Evolutionary conservation across 2,888 invertebrate species (phyloP).

Genomic region (Dinocampus coccinellae): DNA sequence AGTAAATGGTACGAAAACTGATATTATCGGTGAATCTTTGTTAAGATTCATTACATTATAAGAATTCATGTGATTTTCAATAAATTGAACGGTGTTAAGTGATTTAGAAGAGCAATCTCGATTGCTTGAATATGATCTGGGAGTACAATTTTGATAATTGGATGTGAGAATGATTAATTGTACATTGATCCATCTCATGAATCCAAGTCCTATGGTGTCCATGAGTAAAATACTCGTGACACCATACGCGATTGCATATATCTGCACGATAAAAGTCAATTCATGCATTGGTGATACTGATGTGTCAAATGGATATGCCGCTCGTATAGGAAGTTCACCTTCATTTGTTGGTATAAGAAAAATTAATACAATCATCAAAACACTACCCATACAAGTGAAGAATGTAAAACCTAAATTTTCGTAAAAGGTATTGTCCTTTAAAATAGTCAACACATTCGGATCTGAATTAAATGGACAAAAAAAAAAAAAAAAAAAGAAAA

Average conservation of each 20-base stretch:
- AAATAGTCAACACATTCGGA: not conserved
- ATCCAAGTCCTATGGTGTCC: constrained; percentile 47
- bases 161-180: constrained; percentile 50
- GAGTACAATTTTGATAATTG: constrained; percentile 50
- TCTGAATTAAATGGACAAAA: constrained; percentile 11
- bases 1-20: constrained; percentile 34
- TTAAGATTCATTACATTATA: not conserved
- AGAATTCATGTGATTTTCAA: not conserved
- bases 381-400: constrained; percentile 46
- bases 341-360: constrained; percentile 51
- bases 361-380: constrained; percentile 49
- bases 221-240: constrained; percentile 54
- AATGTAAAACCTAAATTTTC: constrained; percentile 25
- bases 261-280: constrained; percentile 51
- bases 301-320: constrained; percentile 57
- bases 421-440: constrained; percentile 10
- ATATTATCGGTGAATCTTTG: constrained; percentile 7
- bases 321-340: constrained; percentile 55
- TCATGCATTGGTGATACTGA: constrained; percentile 48
- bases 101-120: not conserved
- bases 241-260: constrained; percentile 47
- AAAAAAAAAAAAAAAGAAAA: no score
- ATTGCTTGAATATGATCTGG: not conserved
- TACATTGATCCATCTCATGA: constrained; percentile 51
- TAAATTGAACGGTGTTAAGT: not conserved